phyloP scores from a whole-genome alignment of 2,888 invertebrate genomes.

The Megalurothrips usitatus region DNA sequence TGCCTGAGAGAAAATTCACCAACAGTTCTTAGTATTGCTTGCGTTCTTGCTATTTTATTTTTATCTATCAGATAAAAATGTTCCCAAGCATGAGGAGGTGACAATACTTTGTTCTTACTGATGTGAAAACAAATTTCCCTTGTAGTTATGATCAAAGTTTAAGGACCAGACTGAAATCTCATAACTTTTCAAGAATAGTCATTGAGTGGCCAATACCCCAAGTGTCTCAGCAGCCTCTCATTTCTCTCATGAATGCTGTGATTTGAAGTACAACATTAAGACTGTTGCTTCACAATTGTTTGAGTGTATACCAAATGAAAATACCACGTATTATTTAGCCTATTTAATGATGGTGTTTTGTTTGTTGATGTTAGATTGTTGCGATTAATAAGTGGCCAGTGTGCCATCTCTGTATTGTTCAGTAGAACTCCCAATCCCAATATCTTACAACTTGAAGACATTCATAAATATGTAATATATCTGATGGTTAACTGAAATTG shows the following conservation, averaged over 20 bases:
- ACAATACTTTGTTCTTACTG: too few relatives aligned
- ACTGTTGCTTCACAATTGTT: slow-evolving; percentile 13
- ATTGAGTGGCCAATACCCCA: not conserved
- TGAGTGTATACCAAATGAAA: slow-evolving; percentile 1
- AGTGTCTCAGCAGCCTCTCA: not conserved
- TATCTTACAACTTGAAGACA: not conserved
- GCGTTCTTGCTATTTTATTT: not conserved
- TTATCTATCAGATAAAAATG: not conserved
- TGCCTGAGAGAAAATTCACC: too few relatives aligned
- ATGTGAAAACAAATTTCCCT: too few relatives aligned
- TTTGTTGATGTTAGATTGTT: not conserved
- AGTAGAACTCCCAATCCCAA: not conserved
- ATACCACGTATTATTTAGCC: not conserved
- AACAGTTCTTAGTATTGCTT: not conserved
- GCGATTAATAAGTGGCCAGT: not conserved
- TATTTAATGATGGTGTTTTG: not conserved
- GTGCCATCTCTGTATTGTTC: not conserved
- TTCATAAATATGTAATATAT: not conserved
- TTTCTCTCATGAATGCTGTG: slow-evolving; percentile 22
- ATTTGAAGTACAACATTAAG: slow-evolving; percentile 21
- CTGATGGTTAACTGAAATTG: too few relatives aligned
- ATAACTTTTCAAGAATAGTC: not conserved
- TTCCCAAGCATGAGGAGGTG: too few relatives aligned
- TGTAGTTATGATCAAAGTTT: too few relatives aligned
- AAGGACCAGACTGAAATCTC: too few relatives aligned